Evolutionary conservation across 35 echinoderm and acorn worm genomes (phyloP).

Genomic region (Ophiothrix spiculata): DNA sequence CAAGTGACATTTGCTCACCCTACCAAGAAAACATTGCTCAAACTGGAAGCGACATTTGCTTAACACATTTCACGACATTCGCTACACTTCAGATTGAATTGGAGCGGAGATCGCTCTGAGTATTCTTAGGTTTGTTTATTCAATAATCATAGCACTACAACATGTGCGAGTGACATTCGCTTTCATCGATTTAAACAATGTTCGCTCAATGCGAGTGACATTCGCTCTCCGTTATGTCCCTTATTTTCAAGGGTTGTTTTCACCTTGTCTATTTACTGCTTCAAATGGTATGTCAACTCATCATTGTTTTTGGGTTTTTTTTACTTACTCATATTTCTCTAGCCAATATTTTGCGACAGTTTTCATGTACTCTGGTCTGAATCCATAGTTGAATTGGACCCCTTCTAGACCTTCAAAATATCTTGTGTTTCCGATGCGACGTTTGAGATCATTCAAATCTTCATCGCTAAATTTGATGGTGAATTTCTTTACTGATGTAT

Average conservation of each 20-base stretch:
- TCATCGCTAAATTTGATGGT: constrained; percentile 33
- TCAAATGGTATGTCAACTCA: not conserved
- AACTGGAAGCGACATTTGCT: no score
- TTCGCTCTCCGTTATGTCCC: not conserved
- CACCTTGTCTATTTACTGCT: not conserved
- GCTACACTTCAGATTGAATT: no score
- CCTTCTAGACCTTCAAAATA: constrained; percentile 72
- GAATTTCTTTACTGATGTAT: constrained; percentile 58
- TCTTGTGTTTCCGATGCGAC: constrained; percentile 50
- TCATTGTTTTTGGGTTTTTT: not conserved
- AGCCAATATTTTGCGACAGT: constrained; percentile 69
- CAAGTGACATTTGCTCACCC: no score
- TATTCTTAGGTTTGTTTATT: no score
- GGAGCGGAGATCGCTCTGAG: no score
- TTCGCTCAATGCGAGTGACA: not conserved
- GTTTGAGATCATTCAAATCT: constrained; percentile 51
- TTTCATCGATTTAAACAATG: not conserved
- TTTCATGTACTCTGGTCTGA: constrained; percentile 70
- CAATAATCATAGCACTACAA: no score
- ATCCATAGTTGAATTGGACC: constrained; percentile 61
- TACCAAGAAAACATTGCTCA: no score
- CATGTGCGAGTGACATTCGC: not conserved
- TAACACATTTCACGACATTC: no score
- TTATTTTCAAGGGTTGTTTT: not conserved
- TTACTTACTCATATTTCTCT: constrained; percentile 63